Percentiles rank a stretch among this genome's conserved stretches.
These are phyloP conservation scores for Bombus confusus DNA, from an alignment of 1,140 invertebrate genomes.

Conservation along the genomic window DNA sequence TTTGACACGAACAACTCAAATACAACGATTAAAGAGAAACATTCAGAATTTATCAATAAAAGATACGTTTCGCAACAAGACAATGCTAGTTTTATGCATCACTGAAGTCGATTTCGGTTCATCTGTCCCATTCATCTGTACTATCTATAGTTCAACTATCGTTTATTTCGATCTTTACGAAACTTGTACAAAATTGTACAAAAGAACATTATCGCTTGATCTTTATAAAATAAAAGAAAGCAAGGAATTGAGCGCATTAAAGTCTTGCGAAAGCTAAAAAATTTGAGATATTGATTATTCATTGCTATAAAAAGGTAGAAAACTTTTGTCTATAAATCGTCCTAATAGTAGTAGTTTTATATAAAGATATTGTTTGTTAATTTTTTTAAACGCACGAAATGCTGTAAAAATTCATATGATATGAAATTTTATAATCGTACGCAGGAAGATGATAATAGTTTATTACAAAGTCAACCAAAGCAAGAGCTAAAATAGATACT, in stretches of 20 bases:
- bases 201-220: background rate
- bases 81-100: background rate
- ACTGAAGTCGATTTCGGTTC: background rate
- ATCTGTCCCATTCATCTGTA: background rate
- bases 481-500: background rate
- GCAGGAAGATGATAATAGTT: background rate
- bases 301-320: background rate
- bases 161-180: background rate
- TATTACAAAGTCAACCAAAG: background rate
- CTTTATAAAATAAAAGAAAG: background rate
- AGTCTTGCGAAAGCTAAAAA: background rate
- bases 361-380: accelerated
- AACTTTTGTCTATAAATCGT: background rate
- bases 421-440: background rate
- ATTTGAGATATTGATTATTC: background rate
- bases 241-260: background rate
- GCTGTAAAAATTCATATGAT: background rate
- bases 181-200: background rate
- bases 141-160: background rate
- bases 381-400: background rate
- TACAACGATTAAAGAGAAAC: no score
- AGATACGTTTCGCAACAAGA: background rate
- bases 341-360: background rate
- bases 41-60: background rate
- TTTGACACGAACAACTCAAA: no score